Base-by-base conservation (phyloP, 2,797 vertebrate species). In the Hydrolagus colliei region DNA sequence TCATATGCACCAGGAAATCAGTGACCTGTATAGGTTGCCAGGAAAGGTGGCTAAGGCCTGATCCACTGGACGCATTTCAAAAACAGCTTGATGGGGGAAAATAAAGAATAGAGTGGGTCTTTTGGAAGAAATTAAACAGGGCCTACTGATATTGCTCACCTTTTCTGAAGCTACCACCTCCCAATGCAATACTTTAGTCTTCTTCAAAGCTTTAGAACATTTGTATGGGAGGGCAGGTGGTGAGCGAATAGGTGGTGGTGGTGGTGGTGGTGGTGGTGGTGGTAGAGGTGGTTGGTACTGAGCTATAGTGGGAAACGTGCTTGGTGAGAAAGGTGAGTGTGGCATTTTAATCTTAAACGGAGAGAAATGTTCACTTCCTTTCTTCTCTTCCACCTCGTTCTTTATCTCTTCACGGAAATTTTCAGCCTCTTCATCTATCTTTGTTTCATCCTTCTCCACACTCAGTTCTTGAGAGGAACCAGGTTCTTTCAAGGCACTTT, bases 121-220 rank as follows among this genome's bases (percentile, higher is more conserved):
- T 52, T 27, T 27, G 27, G 27, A 27, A 27, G 27, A 27, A 27
- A 27, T 27, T 52, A 52, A 52, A 68, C 27, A 20, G 2, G 8
- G 78, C 18, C 14, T 65, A 65, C 13, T 63, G 22, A 85, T 78
- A 71, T n/a, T 59, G 12, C 85, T 89, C 89, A 94, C 94, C 95
- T 93, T 95, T 3, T 94, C 93, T 0, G 86, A 85, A 59, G 89
- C n/a, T 71, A 95, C 73, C 0, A 88, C 2, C 7, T 94, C 94
- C 95, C 96, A 95, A 88, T 93, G 94, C 86, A 96, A 95, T 71
- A 92, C 90, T 88, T 94, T 96, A 85, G 92, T 95, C 8, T 67
- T 82, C 59, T 89, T 87, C 0, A 0, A 52, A 1, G 11, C 32
- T 8, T 52, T 84, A 1, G 0, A 20, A 14, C 0, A 87, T 0